Conservation (phyloP, 1,140 invertebrate genomes). For the Dendrolimus punctatus region DNA sequence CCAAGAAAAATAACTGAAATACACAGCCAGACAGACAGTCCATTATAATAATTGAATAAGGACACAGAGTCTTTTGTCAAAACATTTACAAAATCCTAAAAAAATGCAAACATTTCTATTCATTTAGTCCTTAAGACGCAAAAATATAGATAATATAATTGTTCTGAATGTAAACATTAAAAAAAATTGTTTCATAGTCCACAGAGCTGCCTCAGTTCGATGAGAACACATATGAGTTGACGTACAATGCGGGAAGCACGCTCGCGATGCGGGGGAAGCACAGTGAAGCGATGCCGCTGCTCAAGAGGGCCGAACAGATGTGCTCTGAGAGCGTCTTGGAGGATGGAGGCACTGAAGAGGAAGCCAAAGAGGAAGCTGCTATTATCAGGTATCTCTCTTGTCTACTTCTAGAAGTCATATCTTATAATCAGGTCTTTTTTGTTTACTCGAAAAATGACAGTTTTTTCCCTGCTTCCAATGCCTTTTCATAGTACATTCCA, state of each 20-base stretch:
- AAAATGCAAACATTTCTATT: no score
- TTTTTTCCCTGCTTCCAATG: no score
- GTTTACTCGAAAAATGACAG: no score
- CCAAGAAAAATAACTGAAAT: no score
- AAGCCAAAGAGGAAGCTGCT: constrained; percentile 90
- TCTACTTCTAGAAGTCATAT: neutral
- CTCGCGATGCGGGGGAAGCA: constrained; percentile 81
- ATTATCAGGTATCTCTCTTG: constrained; percentile 80
- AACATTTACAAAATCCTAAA: no score
- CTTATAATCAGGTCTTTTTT: no score
- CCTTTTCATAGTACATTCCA: no score
- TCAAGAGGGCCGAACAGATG: constrained; percentile 87
- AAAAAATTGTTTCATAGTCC: constrained; percentile 28
- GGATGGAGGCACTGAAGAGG: constrained; percentile 87
- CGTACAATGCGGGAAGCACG: constrained; percentile 91
- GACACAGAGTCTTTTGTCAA: no score
- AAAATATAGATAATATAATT: no score
- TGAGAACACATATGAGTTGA: constrained; percentile 85
- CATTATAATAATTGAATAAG: no score
- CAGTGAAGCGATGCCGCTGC: constrained; percentile 84
- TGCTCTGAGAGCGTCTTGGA: constrained; percentile 89
- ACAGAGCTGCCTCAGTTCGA: constrained; percentile 51
- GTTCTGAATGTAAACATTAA: constrained; percentile 2
- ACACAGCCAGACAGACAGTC: no score
- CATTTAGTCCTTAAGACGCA: no score